Percentiles rank a stretch among this genome's conserved stretches.
Conservation (phyloP, 1,140 invertebrate genomes). For the Zaprionus tsacasi region DNA sequence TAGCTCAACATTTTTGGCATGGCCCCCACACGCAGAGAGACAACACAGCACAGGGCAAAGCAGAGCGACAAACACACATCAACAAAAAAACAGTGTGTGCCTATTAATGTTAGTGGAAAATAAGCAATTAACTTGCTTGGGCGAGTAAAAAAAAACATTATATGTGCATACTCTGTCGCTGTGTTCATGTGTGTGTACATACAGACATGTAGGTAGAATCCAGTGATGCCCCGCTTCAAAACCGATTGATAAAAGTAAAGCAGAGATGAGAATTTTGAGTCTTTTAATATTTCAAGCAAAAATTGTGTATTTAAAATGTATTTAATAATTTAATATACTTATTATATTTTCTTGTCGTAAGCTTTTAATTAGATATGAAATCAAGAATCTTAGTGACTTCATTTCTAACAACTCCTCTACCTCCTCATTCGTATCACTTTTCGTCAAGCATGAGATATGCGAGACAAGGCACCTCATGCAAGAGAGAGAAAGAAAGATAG, state of each 20-base stretch:
- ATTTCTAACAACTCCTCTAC: slow-evolving; percentile 33
- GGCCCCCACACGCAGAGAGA: slow-evolving; percentile 24
- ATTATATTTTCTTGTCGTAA: slow-evolving; percentile 16
- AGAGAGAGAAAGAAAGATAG: too few relatives aligned
- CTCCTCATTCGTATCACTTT: neutral
- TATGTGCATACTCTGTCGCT: neutral
- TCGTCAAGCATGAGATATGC: neutral
- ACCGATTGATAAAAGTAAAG: neutral
- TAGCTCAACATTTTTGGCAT: slow-evolving; percentile 54
- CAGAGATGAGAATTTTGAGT: neutral
- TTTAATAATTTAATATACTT: neutral
- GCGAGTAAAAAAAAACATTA: slow-evolving; percentile 23
- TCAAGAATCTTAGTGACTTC: slow-evolving; percentile 42
- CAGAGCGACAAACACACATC: slow-evolving; percentile 5
- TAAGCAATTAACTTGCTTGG: slow-evolving; percentile 54
- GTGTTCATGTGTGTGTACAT: slow-evolving; percentile 9
- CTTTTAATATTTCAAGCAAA: too few relatives aligned
- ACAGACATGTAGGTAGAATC: slow-evolving; percentile 16
- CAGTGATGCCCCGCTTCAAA: slow-evolving; percentile 3
- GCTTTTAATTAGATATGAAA: slow-evolving; percentile 35
- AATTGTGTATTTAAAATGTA: neutral
- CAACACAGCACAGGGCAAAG: slow-evolving; percentile 7
- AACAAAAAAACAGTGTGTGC: slow-evolving; percentile 37
- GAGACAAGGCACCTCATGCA: slow-evolving; percentile 15
- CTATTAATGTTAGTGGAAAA: slow-evolving; percentile 52